Evolutionary conservation across 2,113 vertebrate species (phyloP), one percentile per base, ranked within the genome.

Genomic region (Rallus limicola): DNA sequence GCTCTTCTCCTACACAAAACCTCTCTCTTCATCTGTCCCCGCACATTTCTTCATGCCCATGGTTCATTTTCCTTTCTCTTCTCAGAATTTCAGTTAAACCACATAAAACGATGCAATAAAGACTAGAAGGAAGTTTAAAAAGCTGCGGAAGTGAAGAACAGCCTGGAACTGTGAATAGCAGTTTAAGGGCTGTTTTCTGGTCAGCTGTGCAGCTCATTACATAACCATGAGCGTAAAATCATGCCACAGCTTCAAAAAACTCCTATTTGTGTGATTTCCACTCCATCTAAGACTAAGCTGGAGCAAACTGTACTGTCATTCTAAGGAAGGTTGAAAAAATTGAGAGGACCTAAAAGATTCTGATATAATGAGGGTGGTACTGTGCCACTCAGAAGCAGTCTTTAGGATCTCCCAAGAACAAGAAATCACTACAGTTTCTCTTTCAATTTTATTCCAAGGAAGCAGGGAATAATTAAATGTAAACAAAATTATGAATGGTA

Each of bases 191-290:
- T 84, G 24, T 17, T 53, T 85, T 75, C 78, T 87, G 89, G 86
- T 93, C 95, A 97, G 91, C 89, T 92, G 74, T 13, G 56, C 74
- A 38, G 21, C 82, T 95, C 89, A 87, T 50, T 96, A 46, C 53
- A 36, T 72, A 95, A 96, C 83, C 72, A 76, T n/a, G 84, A 95
- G 42, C 46, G 31, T 62, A 84, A 93, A 95, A 95, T 88, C 33
- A 46, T 52, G 83, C 55, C 64, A 31, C 76, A 83, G 82, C 79
- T 92, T 93, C 93, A 95, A 92, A 62, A 65, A 95, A 86, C 40
- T 93, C 44, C 60, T 48, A 52, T 94, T 84, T 84, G 44, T 84
- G 50, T 52, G 20, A 88, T 94, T 96, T 96, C 82, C 88, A 88
- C 88, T 86, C 87, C 74, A 94, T 92, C 86, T 90, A 92, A 90